Base-by-base conservation (phyloP, 2,113 vertebrate genomes). In the Cinclus mexicanus region DNA sequence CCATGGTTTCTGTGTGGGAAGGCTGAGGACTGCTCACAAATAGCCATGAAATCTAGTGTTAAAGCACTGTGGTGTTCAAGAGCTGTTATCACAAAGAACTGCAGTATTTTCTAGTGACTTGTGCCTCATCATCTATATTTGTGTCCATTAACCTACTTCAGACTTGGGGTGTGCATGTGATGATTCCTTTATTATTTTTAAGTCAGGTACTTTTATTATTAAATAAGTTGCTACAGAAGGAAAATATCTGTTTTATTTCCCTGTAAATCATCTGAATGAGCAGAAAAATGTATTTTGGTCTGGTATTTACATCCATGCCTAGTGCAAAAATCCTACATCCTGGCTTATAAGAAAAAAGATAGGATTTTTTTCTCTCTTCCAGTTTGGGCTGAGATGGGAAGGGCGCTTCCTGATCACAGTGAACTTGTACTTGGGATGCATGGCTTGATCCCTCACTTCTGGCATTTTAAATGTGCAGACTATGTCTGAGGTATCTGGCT, bases 281-380 rank as follows among this genome's bases (percentile, higher is more conserved):
- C 24, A 63, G 35, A 50, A 82, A 15, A 50, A 10, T 55, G 6
- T 83, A 3, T 87, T 94, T 95, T 86, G 23, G 13, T 50, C 28
- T 69, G 33, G 6, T 83, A 29, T 85, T 91, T 74, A 12, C 19
- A n/a, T 44, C 31, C 4, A 47, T 18, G 6, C n/a, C 13, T 85
- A 11, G 59, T 52, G 24, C 26, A 71, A 69, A 83, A 76, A 46
- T 1, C 9, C 2, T 12, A 3, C 18, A 17, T 77, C 10, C 19
- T 70, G 11, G 24, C 37, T 63, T 19, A 26, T 7, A 57, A 61
- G 17, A 70, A 35, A 35, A 31, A 83, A 69, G 10, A 9, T 7
- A 11, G 0, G 7, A 3, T 8, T 68, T 25, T 17, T 1, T 3
- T 6, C 1, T 3, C 1, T 2, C 12, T 3, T 2, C 2, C 0